phyloP scores from a whole-genome alignment of 2,888 invertebrate genomes.

The Troilus luridus region DNA sequence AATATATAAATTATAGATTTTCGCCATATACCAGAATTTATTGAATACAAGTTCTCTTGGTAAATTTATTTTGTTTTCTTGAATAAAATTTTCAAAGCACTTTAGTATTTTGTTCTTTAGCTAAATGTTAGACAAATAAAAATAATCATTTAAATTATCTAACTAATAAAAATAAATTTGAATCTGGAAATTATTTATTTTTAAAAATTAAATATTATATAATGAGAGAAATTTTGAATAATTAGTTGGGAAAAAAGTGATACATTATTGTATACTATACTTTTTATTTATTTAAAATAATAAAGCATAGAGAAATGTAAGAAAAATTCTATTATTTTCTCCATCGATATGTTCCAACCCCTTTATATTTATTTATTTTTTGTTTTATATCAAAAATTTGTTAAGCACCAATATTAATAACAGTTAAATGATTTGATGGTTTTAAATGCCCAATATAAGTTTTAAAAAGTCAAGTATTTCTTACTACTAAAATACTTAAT shows the following conservation, averaged over 20 bases:
- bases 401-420: not conserved
- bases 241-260: not conserved
- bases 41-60: constrained; percentile 26
- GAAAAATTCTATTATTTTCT: too few relatives aligned
- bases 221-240: not conserved
- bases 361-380: too few relatives aligned
- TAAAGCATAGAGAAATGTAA: too few relatives aligned
- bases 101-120: not conserved
- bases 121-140: not conserved
- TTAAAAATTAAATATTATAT: not conserved
- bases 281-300: too few relatives aligned
- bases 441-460: too few relatives aligned
- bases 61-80: constrained; percentile 26
- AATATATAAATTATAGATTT: not conserved
- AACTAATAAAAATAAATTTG: not conserved
- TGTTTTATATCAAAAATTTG: too few relatives aligned
- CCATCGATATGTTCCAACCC: too few relatives aligned
- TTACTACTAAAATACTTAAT: too few relatives aligned
- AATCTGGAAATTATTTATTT: not conserved
- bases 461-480: too few relatives aligned
- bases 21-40: not conserved
- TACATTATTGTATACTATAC: too few relatives aligned
- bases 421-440: too few relatives aligned
- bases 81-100: not conserved
- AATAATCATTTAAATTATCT: not conserved